phyloP scores from a whole-genome alignment of 2,888 invertebrate genomes.

The Phymatocera aterrima region DNA sequence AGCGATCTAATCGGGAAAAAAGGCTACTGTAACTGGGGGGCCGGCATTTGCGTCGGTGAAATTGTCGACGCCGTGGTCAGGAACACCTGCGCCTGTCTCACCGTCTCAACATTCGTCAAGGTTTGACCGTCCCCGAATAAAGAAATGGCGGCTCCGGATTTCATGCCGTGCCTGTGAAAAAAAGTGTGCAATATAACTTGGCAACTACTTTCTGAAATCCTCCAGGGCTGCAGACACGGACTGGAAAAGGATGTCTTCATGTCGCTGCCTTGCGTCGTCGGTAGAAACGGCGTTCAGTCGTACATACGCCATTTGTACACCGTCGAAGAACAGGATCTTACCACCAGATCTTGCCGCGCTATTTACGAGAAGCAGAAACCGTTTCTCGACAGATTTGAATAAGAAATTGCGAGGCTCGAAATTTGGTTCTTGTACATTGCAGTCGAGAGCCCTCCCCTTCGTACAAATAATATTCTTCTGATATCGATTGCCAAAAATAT shows the following conservation, averaged over 20 bases:
- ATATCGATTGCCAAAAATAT: background rate
- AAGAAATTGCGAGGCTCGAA: background rate
- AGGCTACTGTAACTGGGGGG: slow-evolving; percentile 77
- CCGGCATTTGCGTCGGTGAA: slow-evolving; percentile 75
- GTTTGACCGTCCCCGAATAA: slow-evolving; percentile 62
- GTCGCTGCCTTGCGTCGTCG: slow-evolving; percentile 77
- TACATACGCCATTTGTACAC: slow-evolving; percentile 66
- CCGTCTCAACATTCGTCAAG: slow-evolving; percentile 75
- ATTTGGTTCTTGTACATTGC: background rate
- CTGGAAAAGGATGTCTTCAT: slow-evolving; percentile 78
- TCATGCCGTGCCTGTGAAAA: background rate
- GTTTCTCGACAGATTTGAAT: slow-evolving; percentile 62
- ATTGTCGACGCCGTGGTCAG: slow-evolving; percentile 75
- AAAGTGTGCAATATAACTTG: background rate
- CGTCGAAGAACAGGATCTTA: slow-evolving; percentile 64
- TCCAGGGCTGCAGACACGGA: slow-evolving; percentile 74
- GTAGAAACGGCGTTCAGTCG: slow-evolving; percentile 68
- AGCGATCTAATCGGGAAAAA: slow-evolving; percentile 75
- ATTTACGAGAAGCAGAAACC: slow-evolving; percentile 66
- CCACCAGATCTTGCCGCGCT: slow-evolving; percentile 61
- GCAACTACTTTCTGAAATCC: slow-evolving; percentile 5
- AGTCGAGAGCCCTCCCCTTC: background rate
- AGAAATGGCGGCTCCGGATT: background rate
- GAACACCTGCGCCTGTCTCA: slow-evolving; percentile 74
- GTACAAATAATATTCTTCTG: background rate